Base-by-base conservation (phyloP, 1,140 invertebrate species). In the Lamellibrachia luymesi region DNA sequence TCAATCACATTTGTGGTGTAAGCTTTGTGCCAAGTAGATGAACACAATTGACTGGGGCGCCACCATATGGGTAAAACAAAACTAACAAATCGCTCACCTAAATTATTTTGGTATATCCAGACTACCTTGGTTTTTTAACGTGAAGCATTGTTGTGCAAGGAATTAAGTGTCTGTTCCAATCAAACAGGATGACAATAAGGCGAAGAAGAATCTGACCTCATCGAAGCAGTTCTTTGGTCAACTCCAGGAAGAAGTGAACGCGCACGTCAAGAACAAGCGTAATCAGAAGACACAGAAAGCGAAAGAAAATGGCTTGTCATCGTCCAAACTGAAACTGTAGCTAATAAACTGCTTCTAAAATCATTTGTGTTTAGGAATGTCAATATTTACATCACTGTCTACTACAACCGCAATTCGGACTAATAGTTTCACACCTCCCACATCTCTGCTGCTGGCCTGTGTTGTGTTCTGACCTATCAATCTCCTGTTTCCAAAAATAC, bases 211-310 rank as follows among this genome's bases (percentile, higher is more conserved):
- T 25, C 94, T 98, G 1, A 98, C 98, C 96, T 98, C 98, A 2
- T 98, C 98, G 0, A 98, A 97, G 94, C 97, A 97, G 5, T 98
- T 98, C 97, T 98, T 98, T 96, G 97, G 97, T 92, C 97, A 98
- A 95, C 96, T 98, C 13, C 98, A 98, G 96, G 97, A 98, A 94
- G 97, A 98, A 96, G 97, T 97, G n/a, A 96, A 90, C 17, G 91
- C 50, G 10, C 91, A 92, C 50, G 93, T 94, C 90, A 6, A 92
- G n/a, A 93, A 92, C 38, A 93, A 93, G 52, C 92, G 92, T 25
- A 10, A 51, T 50, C 50, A 38, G 89, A 93, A 92, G 80, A 38
- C 17, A 17, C n/a, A 93, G 90, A 93, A 91, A 90, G 49, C 91
- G 7, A 64, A 93, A 51, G 56, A 92, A 27, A 92, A 92, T 17